A percentile compares a stretch with the other conserved stretches of the same genome.
These are phyloP conservation scores for Triplophysa dalaica DNA, from an alignment of 2,113 vertebrate species.

Conservation along the genomic window DNA sequence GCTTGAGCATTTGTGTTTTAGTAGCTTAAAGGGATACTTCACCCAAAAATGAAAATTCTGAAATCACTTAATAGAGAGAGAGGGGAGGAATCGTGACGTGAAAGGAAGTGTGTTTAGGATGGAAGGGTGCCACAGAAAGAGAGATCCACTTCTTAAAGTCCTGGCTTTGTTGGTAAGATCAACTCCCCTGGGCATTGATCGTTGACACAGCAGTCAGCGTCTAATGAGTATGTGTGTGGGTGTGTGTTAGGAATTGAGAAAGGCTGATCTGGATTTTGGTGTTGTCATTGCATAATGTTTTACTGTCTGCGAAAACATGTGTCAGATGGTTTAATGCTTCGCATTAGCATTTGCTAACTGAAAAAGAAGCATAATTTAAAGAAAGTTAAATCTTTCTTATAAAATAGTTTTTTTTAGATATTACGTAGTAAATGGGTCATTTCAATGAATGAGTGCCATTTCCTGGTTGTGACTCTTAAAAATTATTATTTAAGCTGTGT, in stretches of 20 bases:
- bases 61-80: no score
- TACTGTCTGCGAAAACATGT: neutral
- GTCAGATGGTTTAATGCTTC: conserved; percentile 19
- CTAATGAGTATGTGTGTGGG: conserved; percentile 7
- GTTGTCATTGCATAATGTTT: conserved; percentile 8
- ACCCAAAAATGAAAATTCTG: no score
- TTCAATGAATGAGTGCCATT: no score
- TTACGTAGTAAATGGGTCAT: no score
- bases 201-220: conserved; percentile 43
- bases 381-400: neutral
- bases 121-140: conserved; percentile 12
- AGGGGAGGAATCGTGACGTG: neutral
- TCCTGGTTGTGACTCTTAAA: no score
- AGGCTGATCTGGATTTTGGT: neutral
- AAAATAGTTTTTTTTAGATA: no score
- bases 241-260: neutral
- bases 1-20: conserved; percentile 31
- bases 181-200: conserved; percentile 60
- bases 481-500: no score
- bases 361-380: neutral
- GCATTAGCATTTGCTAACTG: conserved; percentile 7
- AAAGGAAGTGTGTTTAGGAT: conserved; percentile 12
- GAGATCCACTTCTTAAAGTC: conserved; percentile 37
- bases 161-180: conserved; percentile 30
- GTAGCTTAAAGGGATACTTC: neutral